These are phyloP conservation scores for Uloborus diversus DNA, from an alignment of 1,140 invertebrate genomes.

Conservation along the genomic window DNA sequence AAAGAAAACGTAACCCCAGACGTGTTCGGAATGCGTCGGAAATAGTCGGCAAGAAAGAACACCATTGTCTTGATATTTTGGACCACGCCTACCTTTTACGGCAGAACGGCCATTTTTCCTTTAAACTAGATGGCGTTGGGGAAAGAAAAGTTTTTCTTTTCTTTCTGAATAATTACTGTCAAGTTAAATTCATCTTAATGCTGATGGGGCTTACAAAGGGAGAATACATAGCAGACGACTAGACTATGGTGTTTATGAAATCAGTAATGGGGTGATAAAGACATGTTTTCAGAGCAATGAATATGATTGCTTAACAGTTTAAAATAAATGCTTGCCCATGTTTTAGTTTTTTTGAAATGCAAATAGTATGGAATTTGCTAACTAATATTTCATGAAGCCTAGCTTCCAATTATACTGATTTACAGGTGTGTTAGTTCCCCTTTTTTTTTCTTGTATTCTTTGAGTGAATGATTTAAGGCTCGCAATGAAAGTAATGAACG, in stretches of 20 bases:
- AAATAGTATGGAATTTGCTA: too few relatives aligned
- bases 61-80: background rate
- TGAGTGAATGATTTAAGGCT: too few relatives aligned
- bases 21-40: constrained; percentile 13
- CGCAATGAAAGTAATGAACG: too few relatives aligned
- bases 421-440: too few relatives aligned
- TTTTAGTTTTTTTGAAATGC: too few relatives aligned
- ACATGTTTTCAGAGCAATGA: background rate
- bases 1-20: background rate
- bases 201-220: background rate
- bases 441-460: too few relatives aligned
- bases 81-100: background rate
- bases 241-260: background rate
- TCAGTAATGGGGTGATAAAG: constrained; percentile 10
- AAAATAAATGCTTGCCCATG: too few relatives aligned
- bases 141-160: too few relatives aligned
- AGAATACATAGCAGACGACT: too few relatives aligned
- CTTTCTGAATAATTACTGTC: constrained; percentile 22
- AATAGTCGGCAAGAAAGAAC: background rate
- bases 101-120: background rate
- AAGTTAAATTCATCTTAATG: constrained; percentile 11
- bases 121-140: constrained; percentile 8
- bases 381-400: too few relatives aligned
- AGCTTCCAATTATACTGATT: too few relatives aligned
- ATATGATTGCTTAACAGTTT: too few relatives aligned